These are phyloP conservation scores for Aphelocoma californica DNA, from an alignment of 2,797 vertebrate species.

Conservation along the genomic window DNA sequence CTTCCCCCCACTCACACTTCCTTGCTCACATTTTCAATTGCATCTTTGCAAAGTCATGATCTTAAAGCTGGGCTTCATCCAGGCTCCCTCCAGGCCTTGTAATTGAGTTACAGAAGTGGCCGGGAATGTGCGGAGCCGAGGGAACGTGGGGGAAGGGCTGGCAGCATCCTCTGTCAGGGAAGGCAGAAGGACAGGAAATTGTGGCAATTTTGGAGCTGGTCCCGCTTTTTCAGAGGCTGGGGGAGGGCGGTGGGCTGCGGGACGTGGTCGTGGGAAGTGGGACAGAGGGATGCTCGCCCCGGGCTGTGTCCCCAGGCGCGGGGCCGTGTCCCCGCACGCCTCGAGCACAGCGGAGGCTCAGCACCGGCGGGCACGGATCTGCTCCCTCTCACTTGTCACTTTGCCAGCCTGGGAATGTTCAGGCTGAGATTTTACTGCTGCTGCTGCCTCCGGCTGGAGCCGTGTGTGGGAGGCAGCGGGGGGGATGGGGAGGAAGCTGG, in stretches of 20 bases:
- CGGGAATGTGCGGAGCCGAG: background rate
- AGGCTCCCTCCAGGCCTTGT: background rate
- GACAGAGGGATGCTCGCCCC: background rate
- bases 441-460: background rate
- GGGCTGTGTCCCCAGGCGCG: background rate
- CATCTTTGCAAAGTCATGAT: background rate
- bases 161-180: background rate
- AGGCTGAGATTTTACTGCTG: background rate
- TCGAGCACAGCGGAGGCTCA: background rate
- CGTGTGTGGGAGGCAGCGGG: background rate
- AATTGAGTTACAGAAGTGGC: background rate
- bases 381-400: background rate
- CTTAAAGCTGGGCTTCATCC: background rate
- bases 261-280: background rate
- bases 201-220: background rate
- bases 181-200: background rate
- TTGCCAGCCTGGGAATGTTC: background rate
- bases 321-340: background rate
- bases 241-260: background rate
- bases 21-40: background rate
- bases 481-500: background rate
- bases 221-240: background rate
- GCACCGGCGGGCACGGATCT: background rate
- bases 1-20: accelerated
- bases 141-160: background rate